Base-by-base conservation (phyloP, 2,113 vertebrate genomes). In the Tauraco erythrolophus region DNA sequence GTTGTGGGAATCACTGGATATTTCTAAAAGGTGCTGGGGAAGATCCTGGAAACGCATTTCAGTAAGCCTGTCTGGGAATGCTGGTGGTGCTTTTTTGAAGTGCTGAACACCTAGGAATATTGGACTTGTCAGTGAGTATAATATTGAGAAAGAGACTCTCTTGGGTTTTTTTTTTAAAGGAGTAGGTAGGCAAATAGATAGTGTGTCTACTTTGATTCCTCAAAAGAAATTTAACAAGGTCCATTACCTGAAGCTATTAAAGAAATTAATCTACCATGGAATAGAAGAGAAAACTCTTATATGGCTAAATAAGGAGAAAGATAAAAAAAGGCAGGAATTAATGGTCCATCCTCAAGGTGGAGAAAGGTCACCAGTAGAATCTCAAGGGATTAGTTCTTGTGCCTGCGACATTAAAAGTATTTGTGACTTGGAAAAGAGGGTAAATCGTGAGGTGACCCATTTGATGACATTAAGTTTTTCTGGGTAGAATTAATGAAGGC, bases 241-340 rank as follows among this genome's bases (percentile, higher is more conserved):
- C 77, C 60, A 84, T 91, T 94, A 81, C 68, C 41, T 94, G 54
- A 96, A 91, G 54, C 81, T 93, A 75, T 95, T 93, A 84, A 94
- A 74, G 76, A 87, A 91, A 75, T 91, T 91, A 94, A 81, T 94
- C 72, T 91, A 66, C 95, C 51, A 5, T 94, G 81, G 53, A 84
- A 84, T 81, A 86, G 61, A 70, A 79, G 60, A 91, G 71, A 81
- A 96, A 78, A 81, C 51, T 80, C 68, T 72, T 86, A 65, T 0
- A 9, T 84, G 22, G 46, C 68, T 84, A 74, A 86, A 74, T 91
- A 87, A 86, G 79, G 72, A 60, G 45, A 60, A 78, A 89, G 89
- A 85, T 84, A 23, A 37, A 51, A 76, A 92, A 91, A 86, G 68
- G 18, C 33, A 68, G 51, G 56, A 88, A 58, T 91, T 93, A 88